Percentiles rank a stretch among this genome's conserved stretches.
Evolutionary conservation across 2,113 vertebrate genomes (phyloP).

Genomic region (Taurulus bubalis): DNA sequence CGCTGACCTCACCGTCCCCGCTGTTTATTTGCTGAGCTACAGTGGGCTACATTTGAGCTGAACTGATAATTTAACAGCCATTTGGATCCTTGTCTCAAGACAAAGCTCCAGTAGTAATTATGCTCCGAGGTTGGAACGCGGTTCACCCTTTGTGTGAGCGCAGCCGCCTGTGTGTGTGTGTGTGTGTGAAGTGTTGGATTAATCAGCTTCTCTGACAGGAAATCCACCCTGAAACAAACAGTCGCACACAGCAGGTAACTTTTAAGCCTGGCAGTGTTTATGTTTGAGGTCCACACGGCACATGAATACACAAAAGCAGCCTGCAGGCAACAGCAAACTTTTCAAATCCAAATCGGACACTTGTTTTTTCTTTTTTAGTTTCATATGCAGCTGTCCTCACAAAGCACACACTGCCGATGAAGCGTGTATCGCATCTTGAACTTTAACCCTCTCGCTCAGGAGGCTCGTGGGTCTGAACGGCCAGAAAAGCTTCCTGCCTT

Average conservation of each 20-base stretch:
- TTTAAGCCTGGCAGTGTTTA: not conserved
- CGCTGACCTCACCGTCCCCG: constrained; percentile 31
- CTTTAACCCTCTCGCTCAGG: not conserved
- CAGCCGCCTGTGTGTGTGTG: not conserved
- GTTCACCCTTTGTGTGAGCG: not conserved
- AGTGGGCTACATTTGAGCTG: constrained; percentile 16
- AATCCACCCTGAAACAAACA: constrained; percentile 20
- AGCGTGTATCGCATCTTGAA: not conserved
- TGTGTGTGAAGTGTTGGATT: not conserved
- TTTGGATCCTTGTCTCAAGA: constrained; percentile 25
- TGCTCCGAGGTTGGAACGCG: not conserved
- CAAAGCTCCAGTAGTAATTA: constrained; percentile 10
- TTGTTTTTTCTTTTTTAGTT: no score
- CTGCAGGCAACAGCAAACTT: constrained; percentile 20
- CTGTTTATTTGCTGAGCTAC: constrained; percentile 32
- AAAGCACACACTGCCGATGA: not conserved
- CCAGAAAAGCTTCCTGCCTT: no score
- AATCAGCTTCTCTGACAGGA: not conserved
- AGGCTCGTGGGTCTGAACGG: not conserved
- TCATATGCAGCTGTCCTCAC: no score
- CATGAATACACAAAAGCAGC: not conserved
- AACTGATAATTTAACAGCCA: constrained; percentile 23
- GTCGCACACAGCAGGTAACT: not conserved
- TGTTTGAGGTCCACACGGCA: not conserved
- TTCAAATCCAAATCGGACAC: not conserved